A percentile compares a stretch with the other conserved stretches of the same genome.
Evolutionary conservation across 2,888 invertebrate genomes (phyloP).

Genomic region (Hirtodrosophila confusa): DNA sequence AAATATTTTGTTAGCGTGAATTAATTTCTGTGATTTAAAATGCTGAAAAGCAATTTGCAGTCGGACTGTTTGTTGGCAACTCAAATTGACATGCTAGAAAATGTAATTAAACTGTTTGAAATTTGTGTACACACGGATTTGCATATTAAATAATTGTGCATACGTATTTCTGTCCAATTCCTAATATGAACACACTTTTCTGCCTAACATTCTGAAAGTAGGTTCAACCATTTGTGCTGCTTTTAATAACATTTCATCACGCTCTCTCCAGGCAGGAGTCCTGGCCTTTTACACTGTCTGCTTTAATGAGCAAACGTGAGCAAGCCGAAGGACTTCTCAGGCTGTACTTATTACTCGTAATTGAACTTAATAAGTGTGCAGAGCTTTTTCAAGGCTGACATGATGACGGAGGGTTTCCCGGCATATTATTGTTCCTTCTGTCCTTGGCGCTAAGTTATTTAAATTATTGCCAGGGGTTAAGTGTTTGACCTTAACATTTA

Average conservation of each 20-base stretch:
- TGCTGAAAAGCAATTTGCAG: conserved; percentile 36
- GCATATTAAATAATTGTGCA: neutral
- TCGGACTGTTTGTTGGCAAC: conserved; percentile 8
- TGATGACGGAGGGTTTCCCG: conserved; percentile 13
- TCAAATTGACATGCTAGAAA: conserved; percentile 32
- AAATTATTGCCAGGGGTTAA: conserved; percentile 56
- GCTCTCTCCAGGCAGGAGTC: neutral
- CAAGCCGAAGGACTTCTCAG: conserved; percentile 36
- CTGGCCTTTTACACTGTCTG: conserved; percentile 16
- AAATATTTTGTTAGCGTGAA: conserved; percentile 57
- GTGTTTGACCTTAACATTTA: conserved; percentile 53
- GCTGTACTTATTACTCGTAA: conserved; percentile 44
- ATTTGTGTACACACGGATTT: neutral
- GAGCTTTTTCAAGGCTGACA: conserved; percentile 27
- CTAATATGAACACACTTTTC: neutral
- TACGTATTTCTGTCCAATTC: neutral
- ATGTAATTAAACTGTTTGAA: conserved; percentile 35
- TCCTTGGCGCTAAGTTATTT: conserved; percentile 53
- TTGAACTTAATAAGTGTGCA: conserved; percentile 53
- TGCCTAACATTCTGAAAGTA: neutral
- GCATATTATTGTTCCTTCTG: conserved; percentile 18
- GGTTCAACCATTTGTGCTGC: conserved; percentile 3
- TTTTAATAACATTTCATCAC: conserved; percentile 30
- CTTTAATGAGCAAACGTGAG: conserved; percentile 45
- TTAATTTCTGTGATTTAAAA: conserved; percentile 65